A percentile compares a stretch with the other conserved stretches of the same genome.
These are phyloP conservation scores for Actenoides lindsayi DNA, from an alignment of 2,113 vertebrate species.

Conservation along the genomic window DNA sequence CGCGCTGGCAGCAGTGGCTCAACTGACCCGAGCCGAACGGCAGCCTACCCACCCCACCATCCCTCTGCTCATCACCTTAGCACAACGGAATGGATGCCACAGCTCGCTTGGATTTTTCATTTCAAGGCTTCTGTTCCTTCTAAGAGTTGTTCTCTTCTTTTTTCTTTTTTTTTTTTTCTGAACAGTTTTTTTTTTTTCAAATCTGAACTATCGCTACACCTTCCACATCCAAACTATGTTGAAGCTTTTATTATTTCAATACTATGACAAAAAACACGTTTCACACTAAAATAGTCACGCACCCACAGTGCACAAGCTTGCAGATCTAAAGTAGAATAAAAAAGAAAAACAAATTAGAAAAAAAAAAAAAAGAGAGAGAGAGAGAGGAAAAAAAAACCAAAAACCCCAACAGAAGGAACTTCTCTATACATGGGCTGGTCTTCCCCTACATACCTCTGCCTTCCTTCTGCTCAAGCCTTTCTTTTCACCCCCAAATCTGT, in stretches of 20 bases:
- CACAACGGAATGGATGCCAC: constrained; percentile 60
- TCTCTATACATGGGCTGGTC: constrained; percentile 80
- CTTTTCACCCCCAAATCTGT: constrained; percentile 24
- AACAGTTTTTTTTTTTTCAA: constrained; percentile 74
- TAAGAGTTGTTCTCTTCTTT: constrained; percentile 53
- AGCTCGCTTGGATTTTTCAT: constrained; percentile 26
- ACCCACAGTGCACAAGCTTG: constrained; percentile 98
- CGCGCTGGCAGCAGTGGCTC: not conserved
- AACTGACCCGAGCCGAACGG: not conserved
- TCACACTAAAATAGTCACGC: constrained; percentile 94
- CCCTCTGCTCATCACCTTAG: constrained; percentile 47
- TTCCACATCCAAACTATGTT: constrained; percentile 93
- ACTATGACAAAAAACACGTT: constrained; percentile 93
- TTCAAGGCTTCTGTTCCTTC: constrained; percentile 74
- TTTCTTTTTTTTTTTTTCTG: constrained; percentile 40
- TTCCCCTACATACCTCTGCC: constrained; percentile 51
- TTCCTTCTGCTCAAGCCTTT: constrained; percentile 37
- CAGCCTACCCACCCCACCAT: not conserved
- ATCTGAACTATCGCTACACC: constrained; percentile 87
- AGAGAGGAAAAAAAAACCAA: constrained; percentile 17
- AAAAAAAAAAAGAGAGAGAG: not conserved
- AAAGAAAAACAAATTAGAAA: not conserved
- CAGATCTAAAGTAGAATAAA: constrained; percentile 87
- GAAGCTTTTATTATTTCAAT: constrained; percentile 87
- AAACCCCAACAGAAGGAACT: constrained; percentile 63